Evolutionary conservation across 1,140 invertebrate species (phyloP).

Genomic region (Drosophila mayri): DNA sequence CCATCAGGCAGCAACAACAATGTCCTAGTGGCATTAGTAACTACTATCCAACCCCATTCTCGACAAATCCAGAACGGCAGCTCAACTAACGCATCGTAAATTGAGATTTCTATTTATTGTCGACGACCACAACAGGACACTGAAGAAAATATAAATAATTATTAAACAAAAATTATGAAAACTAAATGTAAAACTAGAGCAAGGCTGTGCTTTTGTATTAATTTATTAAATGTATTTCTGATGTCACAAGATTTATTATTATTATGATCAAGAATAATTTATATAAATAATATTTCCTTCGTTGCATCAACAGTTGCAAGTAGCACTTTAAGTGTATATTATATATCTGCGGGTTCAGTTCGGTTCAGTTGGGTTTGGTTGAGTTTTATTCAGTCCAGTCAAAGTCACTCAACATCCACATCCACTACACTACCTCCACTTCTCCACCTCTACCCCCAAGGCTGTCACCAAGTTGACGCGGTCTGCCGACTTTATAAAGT

Average conservation of each 20-base stretch:
- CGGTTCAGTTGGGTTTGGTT: constrained; percentile 25
- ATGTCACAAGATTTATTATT: not conserved
- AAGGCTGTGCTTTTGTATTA: not conserved
- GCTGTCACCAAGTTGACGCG: constrained; percentile 62
- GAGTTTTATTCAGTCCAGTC: constrained; percentile 40
- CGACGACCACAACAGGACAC: constrained; percentile 38
- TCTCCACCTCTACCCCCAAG: not conserved
- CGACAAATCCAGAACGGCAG: constrained; percentile 23
- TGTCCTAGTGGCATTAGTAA: constrained; percentile 39
- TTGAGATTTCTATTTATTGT: constrained; percentile 83
- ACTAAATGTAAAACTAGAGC: not conserved
- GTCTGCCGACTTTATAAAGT: constrained; percentile 73
- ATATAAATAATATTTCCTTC: not conserved
- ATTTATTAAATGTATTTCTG: too few relatives aligned
- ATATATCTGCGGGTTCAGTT: constrained; percentile 34
- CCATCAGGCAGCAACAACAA: constrained; percentile 22
- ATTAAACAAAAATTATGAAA: not conserved
- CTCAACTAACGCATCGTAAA: constrained; percentile 76
- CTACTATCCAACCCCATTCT: constrained; percentile 22
- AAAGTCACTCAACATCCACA: constrained; percentile 18
- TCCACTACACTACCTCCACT: constrained; percentile 5
- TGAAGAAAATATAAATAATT: not conserved
- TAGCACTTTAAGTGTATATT: constrained; percentile 38
- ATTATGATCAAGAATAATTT: too few relatives aligned
- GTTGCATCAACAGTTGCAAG: constrained; percentile 7